phyloP scores from a whole-genome alignment of 1,140 invertebrate genomes.

The Gonatopus flavifemur region DNA sequence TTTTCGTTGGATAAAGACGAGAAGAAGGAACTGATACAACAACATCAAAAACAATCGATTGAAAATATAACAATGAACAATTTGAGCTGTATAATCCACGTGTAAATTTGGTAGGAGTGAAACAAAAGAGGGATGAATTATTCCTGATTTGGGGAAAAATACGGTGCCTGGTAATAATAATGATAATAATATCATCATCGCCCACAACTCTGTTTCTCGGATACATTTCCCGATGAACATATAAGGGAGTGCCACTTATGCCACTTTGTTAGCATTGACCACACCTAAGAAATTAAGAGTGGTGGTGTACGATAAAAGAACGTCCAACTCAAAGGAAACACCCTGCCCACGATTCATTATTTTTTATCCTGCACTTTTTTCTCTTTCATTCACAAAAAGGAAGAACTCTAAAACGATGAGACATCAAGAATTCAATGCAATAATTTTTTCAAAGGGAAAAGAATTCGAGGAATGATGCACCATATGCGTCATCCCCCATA shows the following conservation, averaged over 20 bases:
- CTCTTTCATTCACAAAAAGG: neutral
- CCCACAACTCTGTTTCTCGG: too few relatives aligned
- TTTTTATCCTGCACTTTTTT: slow-evolving; percentile 13
- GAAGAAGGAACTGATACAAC: too few relatives aligned
- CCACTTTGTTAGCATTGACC: slow-evolving; percentile 33
- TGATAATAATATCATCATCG: too few relatives aligned
- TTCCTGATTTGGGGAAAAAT: too few relatives aligned
- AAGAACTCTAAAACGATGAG: neutral
- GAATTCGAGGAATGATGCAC: slow-evolving; percentile 26
- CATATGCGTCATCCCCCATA: slow-evolving; percentile 35
- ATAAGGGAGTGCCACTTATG: slow-evolving; percentile 18
- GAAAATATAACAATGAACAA: too few relatives aligned
- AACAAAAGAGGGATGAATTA: too few relatives aligned
- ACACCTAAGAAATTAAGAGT: slow-evolving; percentile 24
- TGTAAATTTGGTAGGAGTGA: too few relatives aligned
- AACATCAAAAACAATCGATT: too few relatives aligned
- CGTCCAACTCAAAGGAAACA: slow-evolving; percentile 11
- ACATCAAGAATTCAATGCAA: neutral
- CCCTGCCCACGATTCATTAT: slow-evolving; percentile 34
- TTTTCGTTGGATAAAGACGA: too few relatives aligned
- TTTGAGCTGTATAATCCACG: too few relatives aligned
- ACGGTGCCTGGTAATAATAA: too few relatives aligned
- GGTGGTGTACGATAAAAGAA: slow-evolving; percentile 20
- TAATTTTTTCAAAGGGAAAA: slow-evolving; percentile 12
- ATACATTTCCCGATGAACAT: slow-evolving; percentile 23